Conservation (phyloP, 2,113 vertebrate genomes). For the Emydura subglobosa region DNA sequence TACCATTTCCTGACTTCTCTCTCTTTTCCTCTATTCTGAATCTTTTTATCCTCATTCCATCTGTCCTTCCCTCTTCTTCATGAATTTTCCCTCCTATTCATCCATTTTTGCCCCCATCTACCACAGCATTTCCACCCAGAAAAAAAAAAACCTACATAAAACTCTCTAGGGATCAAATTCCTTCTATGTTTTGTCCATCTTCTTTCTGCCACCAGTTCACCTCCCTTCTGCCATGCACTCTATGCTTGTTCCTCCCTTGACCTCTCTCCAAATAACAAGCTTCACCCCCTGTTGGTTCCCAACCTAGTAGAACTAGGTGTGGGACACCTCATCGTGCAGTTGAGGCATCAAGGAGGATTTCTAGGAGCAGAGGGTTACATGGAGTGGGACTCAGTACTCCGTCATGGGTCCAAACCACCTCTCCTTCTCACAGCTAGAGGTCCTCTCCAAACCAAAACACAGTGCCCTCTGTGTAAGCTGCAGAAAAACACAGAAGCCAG, state of each 20-base stretch:
- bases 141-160: neutral
- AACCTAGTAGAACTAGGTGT: neutral
- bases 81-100: neutral
- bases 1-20: neutral
- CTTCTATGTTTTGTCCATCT: neutral
- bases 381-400: neutral
- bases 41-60: neutral
- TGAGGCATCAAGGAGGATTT: neutral
- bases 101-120: neutral
- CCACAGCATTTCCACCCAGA: neutral
- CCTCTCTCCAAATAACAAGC: neutral
- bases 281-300: neutral
- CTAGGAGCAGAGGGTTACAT: neutral
- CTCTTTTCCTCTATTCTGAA: neutral
- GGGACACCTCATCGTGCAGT: neutral
- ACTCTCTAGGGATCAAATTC: neutral
- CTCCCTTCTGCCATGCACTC: neutral
- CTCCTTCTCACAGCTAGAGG: too few species aligned
- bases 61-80: too few species aligned
- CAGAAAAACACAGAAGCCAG: neutral
- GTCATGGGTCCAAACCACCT: neutral
- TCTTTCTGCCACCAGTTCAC: neutral
- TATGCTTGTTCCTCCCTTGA: neutral
- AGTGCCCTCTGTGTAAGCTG: neutral
- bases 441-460: neutral